phyloP scores from a whole-genome alignment of 2,888 invertebrate species.

The Leptarthrus brevirostris region DNA sequence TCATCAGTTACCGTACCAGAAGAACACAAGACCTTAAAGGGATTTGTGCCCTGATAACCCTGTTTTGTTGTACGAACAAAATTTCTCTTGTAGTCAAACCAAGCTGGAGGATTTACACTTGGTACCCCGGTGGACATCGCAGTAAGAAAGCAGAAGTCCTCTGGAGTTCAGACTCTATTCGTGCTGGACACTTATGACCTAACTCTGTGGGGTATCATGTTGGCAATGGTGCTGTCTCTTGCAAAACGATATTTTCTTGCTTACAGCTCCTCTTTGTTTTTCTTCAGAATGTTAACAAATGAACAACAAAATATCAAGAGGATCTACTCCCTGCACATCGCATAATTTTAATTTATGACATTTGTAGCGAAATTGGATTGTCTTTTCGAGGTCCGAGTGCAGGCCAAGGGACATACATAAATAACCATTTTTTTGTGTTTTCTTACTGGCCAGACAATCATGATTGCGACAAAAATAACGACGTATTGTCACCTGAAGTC shows the following conservation, averaged over 20 bases:
- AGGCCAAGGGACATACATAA: neutral
- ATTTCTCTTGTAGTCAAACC: neutral
- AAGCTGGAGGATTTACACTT: neutral
- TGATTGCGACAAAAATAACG: slow-evolving; percentile 2
- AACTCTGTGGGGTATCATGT: slow-evolving; percentile 19
- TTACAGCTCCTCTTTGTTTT: neutral
- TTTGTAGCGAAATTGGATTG: slow-evolving; percentile 18
- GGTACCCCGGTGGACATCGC: neutral
- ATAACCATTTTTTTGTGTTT: slow-evolving; percentile 1
- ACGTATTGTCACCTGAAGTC: slow-evolving; percentile 23
- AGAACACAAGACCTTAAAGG: no score
- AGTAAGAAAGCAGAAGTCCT: neutral
- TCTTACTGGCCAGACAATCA: slow-evolving; percentile 8
- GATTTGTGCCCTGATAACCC: neutral
- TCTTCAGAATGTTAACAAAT: slow-evolving; percentile 20
- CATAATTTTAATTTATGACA: slow-evolving; percentile 34
- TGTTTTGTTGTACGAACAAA: neutral
- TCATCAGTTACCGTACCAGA: no score
- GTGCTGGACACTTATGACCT: slow-evolving; percentile 13
- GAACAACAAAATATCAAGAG: slow-evolving; percentile 17
- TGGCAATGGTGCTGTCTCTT: slow-evolving; percentile 7
- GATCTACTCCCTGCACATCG: slow-evolving; percentile 15
- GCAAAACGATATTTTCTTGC: neutral
- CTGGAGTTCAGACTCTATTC: neutral
- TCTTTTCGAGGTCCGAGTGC: neutral